A percentile compares a stretch with the other conserved stretches of the same genome.
Conservation (phyloP, 2,113 vertebrate species). For the Osmerus eperlanus region DNA sequence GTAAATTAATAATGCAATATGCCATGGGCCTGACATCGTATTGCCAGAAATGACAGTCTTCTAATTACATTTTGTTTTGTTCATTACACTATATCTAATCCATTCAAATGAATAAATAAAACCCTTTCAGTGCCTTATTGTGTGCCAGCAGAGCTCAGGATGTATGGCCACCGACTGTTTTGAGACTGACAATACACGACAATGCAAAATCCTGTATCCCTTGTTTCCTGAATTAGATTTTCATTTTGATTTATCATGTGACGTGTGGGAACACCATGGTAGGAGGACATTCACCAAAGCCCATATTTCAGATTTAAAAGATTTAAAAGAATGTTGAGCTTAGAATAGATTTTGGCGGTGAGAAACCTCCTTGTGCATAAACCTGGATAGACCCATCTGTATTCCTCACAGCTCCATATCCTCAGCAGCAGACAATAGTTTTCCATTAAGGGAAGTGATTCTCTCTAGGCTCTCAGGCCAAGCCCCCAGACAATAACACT, state of each 20-base stretch:
- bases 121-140: slow-evolving; percentile 53
- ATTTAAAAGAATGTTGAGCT: slow-evolving; percentile 4
- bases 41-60: slow-evolving; percentile 30
- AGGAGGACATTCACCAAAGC: not conserved
- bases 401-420: slow-evolving; percentile 50
- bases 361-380: slow-evolving; percentile 56
- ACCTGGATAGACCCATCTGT: slow-evolving; percentile 53
- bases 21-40: slow-evolving; percentile 12
- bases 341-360: slow-evolving; percentile 56
- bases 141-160: slow-evolving; percentile 35
- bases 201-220: not conserved
- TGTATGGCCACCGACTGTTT: slow-evolving; percentile 15
- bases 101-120: slow-evolving; percentile 42
- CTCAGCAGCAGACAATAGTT: slow-evolving; percentile 63
- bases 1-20: slow-evolving; percentile 47
- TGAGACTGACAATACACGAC: not conserved
- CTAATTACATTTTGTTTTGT: slow-evolving; percentile 33
- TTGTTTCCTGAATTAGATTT: not conserved
- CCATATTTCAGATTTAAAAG: not conserved
- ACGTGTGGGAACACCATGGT: not conserved
- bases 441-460: slow-evolving; percentile 70
- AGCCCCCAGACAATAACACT: slow-evolving; percentile 60
- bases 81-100: slow-evolving; percentile 49
- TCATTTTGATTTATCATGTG: not conserved
- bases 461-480: slow-evolving; percentile 49